Evolutionary conservation across 2,113 vertebrate genomes (phyloP).

Genomic region (Pardalotus punctatus): DNA sequence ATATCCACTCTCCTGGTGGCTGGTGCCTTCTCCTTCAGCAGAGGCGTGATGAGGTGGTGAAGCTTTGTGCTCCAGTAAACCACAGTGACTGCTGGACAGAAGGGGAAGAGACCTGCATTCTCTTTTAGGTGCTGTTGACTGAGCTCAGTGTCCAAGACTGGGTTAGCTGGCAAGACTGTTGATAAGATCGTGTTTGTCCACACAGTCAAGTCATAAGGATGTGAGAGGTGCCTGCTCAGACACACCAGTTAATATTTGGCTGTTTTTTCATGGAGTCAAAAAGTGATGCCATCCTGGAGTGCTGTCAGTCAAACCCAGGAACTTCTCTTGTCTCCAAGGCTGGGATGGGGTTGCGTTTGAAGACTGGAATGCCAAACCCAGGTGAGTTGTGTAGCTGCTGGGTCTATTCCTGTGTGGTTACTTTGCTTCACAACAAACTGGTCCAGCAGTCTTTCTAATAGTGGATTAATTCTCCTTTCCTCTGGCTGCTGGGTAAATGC

Average conservation of each 20-base stretch:
- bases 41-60: background rate
- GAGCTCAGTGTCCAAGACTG: background rate
- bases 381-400: background rate
- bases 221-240: background rate
- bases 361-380: background rate
- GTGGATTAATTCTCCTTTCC: background rate
- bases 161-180: background rate
- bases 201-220: background rate
- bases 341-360: background rate
- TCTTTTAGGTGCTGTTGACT: background rate
- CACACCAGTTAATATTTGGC: background rate
- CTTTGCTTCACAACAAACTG: background rate
- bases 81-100: background rate
- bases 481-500: background rate
- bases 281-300: background rate
- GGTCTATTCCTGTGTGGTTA: background rate
- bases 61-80: background rate
- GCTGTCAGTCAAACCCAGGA: background rate
- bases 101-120: rapidly evolving
- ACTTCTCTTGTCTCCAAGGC: background rate
- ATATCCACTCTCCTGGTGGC: background rate
- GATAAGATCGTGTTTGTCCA: background rate
- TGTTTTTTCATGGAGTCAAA: background rate
- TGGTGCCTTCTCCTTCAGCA: background rate
- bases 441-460: background rate